A percentile compares a stretch with the other conserved stretches of the same genome.
These are phyloP conservation scores for Sweltsa coloradensis DNA, from an alignment of 1,140 invertebrate species.

Conservation along the genomic window DNA sequence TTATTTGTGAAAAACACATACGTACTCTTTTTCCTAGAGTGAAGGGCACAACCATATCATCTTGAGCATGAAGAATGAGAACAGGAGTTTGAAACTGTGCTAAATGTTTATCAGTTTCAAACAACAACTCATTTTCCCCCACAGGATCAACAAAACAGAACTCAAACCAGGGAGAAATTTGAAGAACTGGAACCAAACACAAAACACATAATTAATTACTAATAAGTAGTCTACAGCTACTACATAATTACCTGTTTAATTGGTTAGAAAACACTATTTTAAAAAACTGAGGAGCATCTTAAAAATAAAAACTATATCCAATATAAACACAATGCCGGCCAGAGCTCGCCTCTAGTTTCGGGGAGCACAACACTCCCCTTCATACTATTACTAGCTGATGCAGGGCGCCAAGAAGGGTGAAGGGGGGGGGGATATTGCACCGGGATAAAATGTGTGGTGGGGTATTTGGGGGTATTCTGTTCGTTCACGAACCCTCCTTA, in stretches of 20 bases:
- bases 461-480: too few species aligned
- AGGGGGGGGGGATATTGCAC: too few species aligned
- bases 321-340: too few species aligned
- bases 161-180: slow-evolving; percentile 53
- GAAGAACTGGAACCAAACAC: slow-evolving; percentile 31
- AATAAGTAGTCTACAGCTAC: not conserved
- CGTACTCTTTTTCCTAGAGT: slow-evolving; percentile 54
- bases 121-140: slow-evolving; percentile 46
- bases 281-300: too few species aligned
- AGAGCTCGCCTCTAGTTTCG: too few species aligned
- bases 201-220: not conserved
- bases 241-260: not conserved
- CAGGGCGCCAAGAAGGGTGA: too few species aligned
- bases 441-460: too few species aligned
- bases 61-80: slow-evolving; percentile 79
- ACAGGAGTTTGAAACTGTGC: slow-evolving; percentile 53
- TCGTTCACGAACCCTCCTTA: too few species aligned
- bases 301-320: too few species aligned
- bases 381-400: too few species aligned
- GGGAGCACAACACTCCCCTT: too few species aligned
- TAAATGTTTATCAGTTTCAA: slow-evolving; percentile 60
- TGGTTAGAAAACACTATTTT: not conserved
- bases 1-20: slow-evolving; percentile 8
- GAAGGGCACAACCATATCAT: slow-evolving; percentile 73
- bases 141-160: slow-evolving; percentile 56